Evolutionary conservation across 1,140 invertebrate genomes (phyloP).

Genomic region (Dufourea novaeangliae): DNA sequence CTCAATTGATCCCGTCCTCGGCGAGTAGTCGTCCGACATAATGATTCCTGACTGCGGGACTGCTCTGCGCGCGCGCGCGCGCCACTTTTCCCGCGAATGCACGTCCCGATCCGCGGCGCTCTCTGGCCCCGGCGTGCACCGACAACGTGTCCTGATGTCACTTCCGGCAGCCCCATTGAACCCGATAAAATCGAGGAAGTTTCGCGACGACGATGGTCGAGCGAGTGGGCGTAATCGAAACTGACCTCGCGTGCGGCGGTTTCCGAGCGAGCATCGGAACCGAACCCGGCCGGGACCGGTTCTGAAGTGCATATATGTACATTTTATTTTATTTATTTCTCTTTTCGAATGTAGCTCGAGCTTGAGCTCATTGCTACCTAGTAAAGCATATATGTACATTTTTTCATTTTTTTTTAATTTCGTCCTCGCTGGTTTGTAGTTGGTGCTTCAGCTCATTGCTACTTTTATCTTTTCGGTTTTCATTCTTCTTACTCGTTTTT

Average conservation of each 20-base stretch:
- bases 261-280: conserved; percentile 1
- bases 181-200: conserved; percentile 50
- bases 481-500: too few relatives aligned
- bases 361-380: too few relatives aligned
- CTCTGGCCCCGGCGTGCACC: neutral
- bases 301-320: too few relatives aligned
- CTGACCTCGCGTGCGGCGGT: conserved; percentile 10
- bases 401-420: too few relatives aligned
- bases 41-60: conserved; percentile 46
- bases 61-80: conserved; percentile 48
- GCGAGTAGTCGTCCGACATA: conserved; percentile 34
- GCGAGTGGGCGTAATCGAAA: conserved; percentile 28
- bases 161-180: conserved; percentile 54
- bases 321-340: too few relatives aligned
- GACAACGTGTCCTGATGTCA: conserved; percentile 53
- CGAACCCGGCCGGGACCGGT: conserved; percentile 3
- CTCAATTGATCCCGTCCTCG: conserved; percentile 63
- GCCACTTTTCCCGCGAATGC: conserved; percentile 46
- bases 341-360: too few relatives aligned
- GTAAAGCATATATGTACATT: too few relatives aligned
- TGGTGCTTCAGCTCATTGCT: too few relatives aligned
- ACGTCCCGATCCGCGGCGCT: neutral
- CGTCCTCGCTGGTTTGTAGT: too few relatives aligned
- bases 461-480: too few relatives aligned
- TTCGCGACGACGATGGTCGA: conserved; percentile 1